Percentiles rank a stretch among this genome's conserved stretches.
Conservation (phyloP, 1,140 invertebrate species). For the Ectropis grisescens region DNA sequence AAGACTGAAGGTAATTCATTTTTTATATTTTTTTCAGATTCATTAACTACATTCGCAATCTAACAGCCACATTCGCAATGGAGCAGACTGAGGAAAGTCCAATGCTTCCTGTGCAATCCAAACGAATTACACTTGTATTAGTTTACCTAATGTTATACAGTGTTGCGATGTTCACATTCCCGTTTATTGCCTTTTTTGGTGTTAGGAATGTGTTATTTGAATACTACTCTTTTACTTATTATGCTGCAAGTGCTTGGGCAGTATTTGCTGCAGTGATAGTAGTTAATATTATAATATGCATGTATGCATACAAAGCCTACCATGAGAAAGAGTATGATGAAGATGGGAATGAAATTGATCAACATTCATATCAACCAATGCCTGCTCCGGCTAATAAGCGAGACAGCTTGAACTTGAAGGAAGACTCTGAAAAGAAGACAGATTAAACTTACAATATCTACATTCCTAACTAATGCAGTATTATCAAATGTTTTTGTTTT, state of each 20-base stretch:
- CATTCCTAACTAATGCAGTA: conserved; percentile 27
- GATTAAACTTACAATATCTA: conserved; percentile 8
- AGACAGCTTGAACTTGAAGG: conserved; percentile 47
- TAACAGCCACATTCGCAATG: conserved; percentile 18
- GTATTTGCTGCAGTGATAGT: conserved; percentile 81
- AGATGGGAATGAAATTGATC: conserved; percentile 69
- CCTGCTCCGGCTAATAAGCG: conserved; percentile 22
- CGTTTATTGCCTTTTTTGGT: conserved; percentile 82
- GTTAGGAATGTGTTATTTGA: conserved; percentile 73
- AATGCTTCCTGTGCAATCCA: conserved; percentile 57
- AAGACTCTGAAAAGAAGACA: too few species aligned
- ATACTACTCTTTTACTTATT: conserved; percentile 73
- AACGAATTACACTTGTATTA: conserved; percentile 68
- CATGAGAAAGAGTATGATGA: conserved; percentile 77
- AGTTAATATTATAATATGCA: conserved; percentile 82
- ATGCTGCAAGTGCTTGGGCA: conserved; percentile 78
- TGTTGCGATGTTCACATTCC: conserved; percentile 85
- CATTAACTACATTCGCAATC: conserved; percentile 13
- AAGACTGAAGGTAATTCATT: conserved; percentile 58
- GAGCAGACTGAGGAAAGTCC: conserved; percentile 47
- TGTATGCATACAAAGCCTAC: conserved; percentile 85
- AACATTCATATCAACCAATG: conserved; percentile 33
- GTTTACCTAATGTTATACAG: conserved; percentile 82
- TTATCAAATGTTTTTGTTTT: not conserved
- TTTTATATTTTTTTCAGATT: conserved; percentile 60